phyloP scores from a whole-genome alignment of 23 tunicate genomes.

The Phallusia fumigata region DNA sequence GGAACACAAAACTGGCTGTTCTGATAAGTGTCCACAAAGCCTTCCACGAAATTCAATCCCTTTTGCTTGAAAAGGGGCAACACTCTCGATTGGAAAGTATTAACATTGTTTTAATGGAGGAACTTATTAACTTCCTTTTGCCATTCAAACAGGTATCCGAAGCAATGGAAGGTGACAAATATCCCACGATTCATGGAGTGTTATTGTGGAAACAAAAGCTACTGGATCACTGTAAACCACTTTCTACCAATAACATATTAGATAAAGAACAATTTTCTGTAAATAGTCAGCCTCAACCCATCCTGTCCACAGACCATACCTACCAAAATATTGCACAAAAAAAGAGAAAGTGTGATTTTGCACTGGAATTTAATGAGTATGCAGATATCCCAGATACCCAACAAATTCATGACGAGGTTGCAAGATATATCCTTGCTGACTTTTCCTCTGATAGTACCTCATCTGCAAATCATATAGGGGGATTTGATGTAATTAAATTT shows the following conservation, averaged over 20 bases:
- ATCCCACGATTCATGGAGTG: conserved; percentile 30
- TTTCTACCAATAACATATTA: background rate
- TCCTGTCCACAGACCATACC: background rate
- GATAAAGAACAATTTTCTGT: background rate
- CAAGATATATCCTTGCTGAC: conserved; percentile 6
- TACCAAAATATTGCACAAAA: background rate
- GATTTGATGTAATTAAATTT: conserved; percentile 18
- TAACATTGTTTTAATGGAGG: conserved; percentile 23
- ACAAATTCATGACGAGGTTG: background rate
- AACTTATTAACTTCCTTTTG: conserved; percentile 3
- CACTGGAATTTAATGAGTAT: conserved; percentile 5
- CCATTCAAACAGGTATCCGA: conserved; percentile 14
- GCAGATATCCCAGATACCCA: background rate
- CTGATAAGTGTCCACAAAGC: conserved; percentile 10
- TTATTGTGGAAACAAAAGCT: conserved; percentile 25
- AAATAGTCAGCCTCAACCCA: background rate
- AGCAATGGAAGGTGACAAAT: conserved; percentile 38
- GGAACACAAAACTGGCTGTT: conserved; percentile 19
- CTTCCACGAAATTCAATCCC: conserved; percentile 12
- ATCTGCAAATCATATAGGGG: background rate
- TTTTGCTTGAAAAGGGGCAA: conserved; percentile 9
- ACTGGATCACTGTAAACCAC: conserved; percentile 25
- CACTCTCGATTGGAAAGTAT: conserved; percentile 12
- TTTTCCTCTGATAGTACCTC: conserved; percentile 14
- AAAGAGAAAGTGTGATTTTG: conserved; percentile 17